These are phyloP conservation scores for Odontamblyopus lacepedii DNA, from an alignment of 2,797 vertebrate species.

Conservation along the genomic window DNA sequence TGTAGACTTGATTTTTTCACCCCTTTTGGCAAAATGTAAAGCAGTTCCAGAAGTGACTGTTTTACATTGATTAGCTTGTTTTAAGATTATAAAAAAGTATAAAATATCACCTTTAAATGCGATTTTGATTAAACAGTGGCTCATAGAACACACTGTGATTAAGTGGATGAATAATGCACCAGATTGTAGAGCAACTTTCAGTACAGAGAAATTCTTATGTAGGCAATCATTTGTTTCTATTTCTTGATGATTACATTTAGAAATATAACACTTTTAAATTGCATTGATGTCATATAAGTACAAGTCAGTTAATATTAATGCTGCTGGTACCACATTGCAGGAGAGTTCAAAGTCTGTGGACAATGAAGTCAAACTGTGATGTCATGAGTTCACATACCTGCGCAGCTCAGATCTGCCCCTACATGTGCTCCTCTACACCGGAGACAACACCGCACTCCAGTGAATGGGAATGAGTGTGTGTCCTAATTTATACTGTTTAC, in stretches of 20 bases:
- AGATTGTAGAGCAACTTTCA: not conserved
- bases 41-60: not conserved
- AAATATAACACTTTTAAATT: not conserved
- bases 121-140: not conserved
- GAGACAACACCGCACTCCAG: slow-evolving; percentile 30
- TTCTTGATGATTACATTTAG: not conserved
- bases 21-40: not conserved
- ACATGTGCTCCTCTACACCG: slow-evolving; percentile 56
- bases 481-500: not conserved
- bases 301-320: too few relatives aligned
- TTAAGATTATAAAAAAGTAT: too few relatives aligned
- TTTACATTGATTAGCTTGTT: not conserved
- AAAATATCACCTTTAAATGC: not conserved
- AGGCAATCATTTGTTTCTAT: not conserved
- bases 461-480: slow-evolving; percentile 40
- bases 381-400: slow-evolving; percentile 66
- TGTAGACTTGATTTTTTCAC: too few relatives aligned
- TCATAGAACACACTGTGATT: too few relatives aligned
- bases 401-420: slow-evolving; percentile 70
- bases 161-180: not conserved
- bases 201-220: not conserved
- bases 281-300: not conserved
- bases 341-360: slow-evolving; percentile 49
- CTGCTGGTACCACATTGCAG: slow-evolving; percentile 30
- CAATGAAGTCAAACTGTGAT: slow-evolving; percentile 53